Conservation (phyloP, 2,888 invertebrate genomes). For the Camponotus fellah region DNA sequence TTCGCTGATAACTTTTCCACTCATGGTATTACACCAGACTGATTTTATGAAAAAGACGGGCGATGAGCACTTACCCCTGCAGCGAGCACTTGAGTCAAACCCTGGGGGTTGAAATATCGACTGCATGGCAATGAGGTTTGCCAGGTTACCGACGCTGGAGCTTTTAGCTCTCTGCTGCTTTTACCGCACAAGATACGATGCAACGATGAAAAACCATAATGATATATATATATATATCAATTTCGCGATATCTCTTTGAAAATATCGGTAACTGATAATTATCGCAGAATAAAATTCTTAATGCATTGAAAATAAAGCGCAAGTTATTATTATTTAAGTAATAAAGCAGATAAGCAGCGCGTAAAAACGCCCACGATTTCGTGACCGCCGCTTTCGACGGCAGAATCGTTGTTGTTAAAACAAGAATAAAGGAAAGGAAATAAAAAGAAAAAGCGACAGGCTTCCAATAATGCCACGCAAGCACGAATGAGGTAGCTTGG, state of each 20-base stretch:
- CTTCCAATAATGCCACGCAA: constrained; percentile 47
- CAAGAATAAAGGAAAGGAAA: background rate
- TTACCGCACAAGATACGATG: constrained; percentile 21
- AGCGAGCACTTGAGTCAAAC: constrained; percentile 27
- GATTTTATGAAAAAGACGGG: background rate
- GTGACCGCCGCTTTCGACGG: background rate
- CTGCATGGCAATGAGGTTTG: constrained; percentile 31
- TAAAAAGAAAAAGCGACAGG: background rate
- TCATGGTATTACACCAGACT: constrained; percentile 14
- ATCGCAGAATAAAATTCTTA: background rate
- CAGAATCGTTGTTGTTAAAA: background rate
- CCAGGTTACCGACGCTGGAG: constrained; percentile 61
- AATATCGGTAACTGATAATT: background rate
- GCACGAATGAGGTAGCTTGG: background rate
- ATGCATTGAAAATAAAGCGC: background rate
- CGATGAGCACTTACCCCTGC: constrained; percentile 33
- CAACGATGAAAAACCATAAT: background rate
- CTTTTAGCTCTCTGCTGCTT: constrained; percentile 46
- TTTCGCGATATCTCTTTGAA: background rate
- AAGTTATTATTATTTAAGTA: background rate
- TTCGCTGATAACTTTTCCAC: constrained; percentile 47
- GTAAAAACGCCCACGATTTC: background rate
- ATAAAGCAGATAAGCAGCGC: background rate
- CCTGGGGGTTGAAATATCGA: constrained; percentile 53
- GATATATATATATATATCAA: too few species aligned